Evolutionary conservation across 2,888 invertebrate species (phyloP).

Genomic region (Parochlus steinenii): DNA sequence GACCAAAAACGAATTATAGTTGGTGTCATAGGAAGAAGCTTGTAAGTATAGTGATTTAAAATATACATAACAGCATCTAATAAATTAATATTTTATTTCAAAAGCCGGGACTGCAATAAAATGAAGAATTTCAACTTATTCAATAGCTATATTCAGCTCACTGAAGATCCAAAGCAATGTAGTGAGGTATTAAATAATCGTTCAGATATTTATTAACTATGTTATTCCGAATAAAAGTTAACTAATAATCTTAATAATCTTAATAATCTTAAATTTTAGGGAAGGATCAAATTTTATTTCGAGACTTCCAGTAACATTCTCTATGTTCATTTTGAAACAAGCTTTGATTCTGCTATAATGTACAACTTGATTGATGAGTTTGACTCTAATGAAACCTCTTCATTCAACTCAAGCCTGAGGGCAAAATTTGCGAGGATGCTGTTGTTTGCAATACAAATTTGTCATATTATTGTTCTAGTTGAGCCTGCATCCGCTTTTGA

Average conservation of each 20-base stretch:
- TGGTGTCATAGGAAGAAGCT: conserved; percentile 28
- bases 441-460: conserved; percentile 59
- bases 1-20: conserved; percentile 23
- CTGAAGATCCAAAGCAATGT: conserved; percentile 16
- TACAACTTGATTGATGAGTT: conserved; percentile 19
- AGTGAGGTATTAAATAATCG: conserved; percentile 14
- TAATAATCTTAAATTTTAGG: conserved; percentile 25
- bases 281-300: conserved; percentile 40
- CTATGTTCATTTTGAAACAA: conserved; percentile 35
- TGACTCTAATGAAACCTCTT: conserved; percentile 25
- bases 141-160: conserved; percentile 19
- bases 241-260: no score
- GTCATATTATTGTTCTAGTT: conserved; percentile 53
- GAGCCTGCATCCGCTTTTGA: conserved; percentile 45
- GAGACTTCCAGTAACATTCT: conserved; percentile 35
- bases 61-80: no score
- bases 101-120: conserved; percentile 25
- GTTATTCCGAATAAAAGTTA: no score
- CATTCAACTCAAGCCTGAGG: conserved; percentile 23
- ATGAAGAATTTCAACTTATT: conserved; percentile 24
- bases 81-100: no score
- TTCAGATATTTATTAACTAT: no score
- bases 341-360: conserved; percentile 24
- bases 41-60: no score
- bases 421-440: conserved; percentile 45